phyloP scores from a whole-genome alignment of 2,888 invertebrate species.

The Drosophila stalkeri region DNA sequence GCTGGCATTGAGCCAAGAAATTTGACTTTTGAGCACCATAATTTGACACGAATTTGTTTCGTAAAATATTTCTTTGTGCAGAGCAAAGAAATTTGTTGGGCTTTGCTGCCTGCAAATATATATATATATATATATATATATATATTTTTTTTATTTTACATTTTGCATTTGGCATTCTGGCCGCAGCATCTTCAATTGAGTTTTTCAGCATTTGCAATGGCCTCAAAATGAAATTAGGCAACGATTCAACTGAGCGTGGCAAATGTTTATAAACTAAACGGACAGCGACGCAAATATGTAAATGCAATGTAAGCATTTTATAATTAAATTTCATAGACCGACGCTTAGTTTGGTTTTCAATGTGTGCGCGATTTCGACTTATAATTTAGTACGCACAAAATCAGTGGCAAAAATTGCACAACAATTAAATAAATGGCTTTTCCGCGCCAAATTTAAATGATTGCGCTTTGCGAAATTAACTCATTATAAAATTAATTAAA shows the following conservation, averaged over 20 bases:
- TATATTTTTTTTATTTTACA: not conserved
- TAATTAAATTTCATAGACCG: conserved; percentile 72
- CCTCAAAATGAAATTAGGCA: conserved; percentile 55
- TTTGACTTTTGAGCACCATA: conserved; percentile 73
- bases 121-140: too few relatives aligned
- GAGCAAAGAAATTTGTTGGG: conserved; percentile 1
- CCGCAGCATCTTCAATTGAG: conserved; percentile 24
- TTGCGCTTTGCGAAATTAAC: conserved; percentile 77
- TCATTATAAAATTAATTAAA: conserved; percentile 83
- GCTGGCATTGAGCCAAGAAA: conserved; percentile 58
- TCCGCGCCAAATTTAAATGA: conserved; percentile 57
- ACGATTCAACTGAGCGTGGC: conserved; percentile 58
- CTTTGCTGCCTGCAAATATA: not conserved
- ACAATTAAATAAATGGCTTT: conserved; percentile 56
- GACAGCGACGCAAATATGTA: conserved; percentile 58
- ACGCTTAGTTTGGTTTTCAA: conserved; percentile 28
- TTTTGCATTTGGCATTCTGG: conserved; percentile 1
- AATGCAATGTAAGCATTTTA: conserved; percentile 77
- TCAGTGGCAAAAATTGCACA: conserved; percentile 41
- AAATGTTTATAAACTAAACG: conserved; percentile 64
- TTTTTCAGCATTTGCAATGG: conserved; percentile 24
- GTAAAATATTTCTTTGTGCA: conserved; percentile 39
- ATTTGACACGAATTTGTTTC: conserved; percentile 76
- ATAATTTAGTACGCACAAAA: conserved; percentile 53
- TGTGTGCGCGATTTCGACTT: conserved; percentile 26